A percentile compares a stretch with the other conserved stretches of the same genome.
phyloP scores from a whole-genome alignment of 1,140 invertebrate species.

The Drosophila novamexicana region DNA sequence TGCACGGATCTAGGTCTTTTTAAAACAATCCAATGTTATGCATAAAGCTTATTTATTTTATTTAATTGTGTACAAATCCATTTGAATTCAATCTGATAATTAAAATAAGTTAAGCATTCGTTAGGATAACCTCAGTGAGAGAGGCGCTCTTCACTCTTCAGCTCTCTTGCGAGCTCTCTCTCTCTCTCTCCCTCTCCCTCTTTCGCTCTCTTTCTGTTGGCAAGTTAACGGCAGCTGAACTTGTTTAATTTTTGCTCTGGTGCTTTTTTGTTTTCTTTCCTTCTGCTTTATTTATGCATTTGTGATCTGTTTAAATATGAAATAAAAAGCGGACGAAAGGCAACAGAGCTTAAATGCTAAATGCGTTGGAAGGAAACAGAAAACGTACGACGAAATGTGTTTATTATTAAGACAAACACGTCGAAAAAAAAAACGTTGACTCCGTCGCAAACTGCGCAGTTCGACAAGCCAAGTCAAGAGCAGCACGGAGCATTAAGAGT shows the following conservation, averaged over 20 bases:
- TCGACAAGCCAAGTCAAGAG: slow-evolving; percentile 35
- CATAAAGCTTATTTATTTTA: background rate
- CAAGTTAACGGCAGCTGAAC: slow-evolving; percentile 67
- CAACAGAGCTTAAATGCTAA: slow-evolving; percentile 30
- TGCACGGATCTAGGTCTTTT: background rate
- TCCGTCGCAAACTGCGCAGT: slow-evolving; percentile 51
- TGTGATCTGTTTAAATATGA: slow-evolving; percentile 71
- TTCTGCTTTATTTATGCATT: slow-evolving; percentile 33
- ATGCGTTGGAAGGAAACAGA: slow-evolving; percentile 57
- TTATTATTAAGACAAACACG: slow-evolving; percentile 79
- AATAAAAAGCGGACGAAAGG: slow-evolving; percentile 31
- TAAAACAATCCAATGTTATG: background rate
- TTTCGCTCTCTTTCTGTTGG: background rate
- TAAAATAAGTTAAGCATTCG: slow-evolving; percentile 19
- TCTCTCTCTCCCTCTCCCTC: background rate
- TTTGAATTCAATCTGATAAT: slow-evolving; percentile 12
- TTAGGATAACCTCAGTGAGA: background rate
- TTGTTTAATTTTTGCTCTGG: slow-evolving; percentile 51
- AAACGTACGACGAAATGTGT: slow-evolving; percentile 66
- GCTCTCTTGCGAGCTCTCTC: slow-evolving; percentile 2
- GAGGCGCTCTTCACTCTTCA: background rate
- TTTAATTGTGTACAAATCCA: no score
- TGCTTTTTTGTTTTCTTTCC: slow-evolving; percentile 13
- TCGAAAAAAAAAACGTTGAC: slow-evolving; percentile 43
- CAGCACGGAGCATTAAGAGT: background rate